phyloP scores from a whole-genome alignment of 53 echinoderm and acorn worm species.

The Paelopatides confundens region DNA sequence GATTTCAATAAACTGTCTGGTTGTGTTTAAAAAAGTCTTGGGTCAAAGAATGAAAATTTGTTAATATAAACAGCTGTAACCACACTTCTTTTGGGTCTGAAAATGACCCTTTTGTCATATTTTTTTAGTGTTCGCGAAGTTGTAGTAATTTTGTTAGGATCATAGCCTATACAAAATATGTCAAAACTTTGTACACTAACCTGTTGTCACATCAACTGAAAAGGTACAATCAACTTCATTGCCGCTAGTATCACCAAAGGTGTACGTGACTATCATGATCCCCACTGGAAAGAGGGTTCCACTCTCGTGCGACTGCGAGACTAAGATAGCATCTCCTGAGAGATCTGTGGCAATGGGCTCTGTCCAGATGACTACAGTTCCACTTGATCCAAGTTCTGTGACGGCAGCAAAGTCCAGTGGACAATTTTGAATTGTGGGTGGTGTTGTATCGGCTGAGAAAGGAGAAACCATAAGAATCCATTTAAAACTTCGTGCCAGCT shows the following conservation, averaged over 20 bases:
- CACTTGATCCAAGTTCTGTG: conserved; percentile 38
- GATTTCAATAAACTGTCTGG: too few species aligned
- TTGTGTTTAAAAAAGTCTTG: too few species aligned
- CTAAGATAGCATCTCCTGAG: conserved; percentile 28
- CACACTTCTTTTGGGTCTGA: too few species aligned
- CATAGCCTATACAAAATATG: too few species aligned
- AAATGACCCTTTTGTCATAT: too few species aligned
- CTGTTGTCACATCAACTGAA: neutral
- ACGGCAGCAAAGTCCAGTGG: neutral
- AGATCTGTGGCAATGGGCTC: conserved; percentile 54
- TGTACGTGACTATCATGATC: conserved; percentile 27
- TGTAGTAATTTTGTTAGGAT: too few species aligned
- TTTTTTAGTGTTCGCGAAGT: too few species aligned
- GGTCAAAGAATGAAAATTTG: too few species aligned
- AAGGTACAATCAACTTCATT: neutral
- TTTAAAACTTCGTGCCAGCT: too few species aligned
- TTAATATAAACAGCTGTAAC: too few species aligned
- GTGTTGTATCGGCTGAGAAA: conserved; percentile 6
- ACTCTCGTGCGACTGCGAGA: neutral
- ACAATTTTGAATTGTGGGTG: conserved; percentile 48
- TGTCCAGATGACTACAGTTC: conserved; percentile 44
- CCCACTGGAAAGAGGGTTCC: conserved; percentile 47
- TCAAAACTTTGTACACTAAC: too few species aligned
- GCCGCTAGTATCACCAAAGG: conserved; percentile 20
- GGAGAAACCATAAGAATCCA: neutral